Conservation (phyloP, 2,888 invertebrate genomes). For the Diarsia dahlii region DNA sequence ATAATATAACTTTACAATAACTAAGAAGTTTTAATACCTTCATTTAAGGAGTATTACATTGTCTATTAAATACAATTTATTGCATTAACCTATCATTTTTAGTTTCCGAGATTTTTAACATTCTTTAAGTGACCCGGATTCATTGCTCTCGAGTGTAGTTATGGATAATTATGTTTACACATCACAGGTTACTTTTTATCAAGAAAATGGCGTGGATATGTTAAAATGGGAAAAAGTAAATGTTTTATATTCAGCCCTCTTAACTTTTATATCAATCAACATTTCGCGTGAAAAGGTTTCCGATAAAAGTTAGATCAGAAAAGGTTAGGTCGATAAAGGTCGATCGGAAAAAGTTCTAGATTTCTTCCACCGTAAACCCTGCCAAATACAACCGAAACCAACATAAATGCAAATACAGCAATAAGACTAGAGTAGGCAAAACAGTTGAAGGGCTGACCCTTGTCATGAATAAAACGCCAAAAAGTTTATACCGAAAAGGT, state of each 20-base stretch:
- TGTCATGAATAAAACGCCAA: slow-evolving; percentile 43
- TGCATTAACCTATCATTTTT: too few relatives aligned
- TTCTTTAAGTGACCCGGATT: too few relatives aligned
- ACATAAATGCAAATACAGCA: slow-evolving; percentile 50
- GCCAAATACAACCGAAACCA: slow-evolving; percentile 30
- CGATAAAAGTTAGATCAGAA: slow-evolving; percentile 17
- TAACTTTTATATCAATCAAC: slow-evolving; percentile 30
- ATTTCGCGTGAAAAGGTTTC: slow-evolving; percentile 20
- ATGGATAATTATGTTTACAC: too few relatives aligned
- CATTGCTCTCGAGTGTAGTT: too few relatives aligned
- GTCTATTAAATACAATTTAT: too few relatives aligned
- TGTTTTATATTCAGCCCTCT: slow-evolving; percentile 3
- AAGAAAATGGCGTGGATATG: too few relatives aligned
- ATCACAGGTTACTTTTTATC: too few relatives aligned
- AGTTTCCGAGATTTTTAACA: too few relatives aligned
- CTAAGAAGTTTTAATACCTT: too few relatives aligned
- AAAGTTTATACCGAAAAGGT: slow-evolving; percentile 44
- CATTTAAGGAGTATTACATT: too few relatives aligned
- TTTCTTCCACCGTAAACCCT: slow-evolving; percentile 24
- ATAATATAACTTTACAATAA: too few relatives aligned
- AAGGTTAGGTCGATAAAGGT: slow-evolving; percentile 37
- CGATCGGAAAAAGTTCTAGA: slow-evolving; percentile 45
- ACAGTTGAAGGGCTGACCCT: slow-evolving; percentile 57
- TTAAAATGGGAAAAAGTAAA: neutral
- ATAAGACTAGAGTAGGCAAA: slow-evolving; percentile 33